A percentile compares a stretch with the other conserved stretches of the same genome.
phyloP scores from a whole-genome alignment of 2,888 invertebrate genomes.

The Oegoconia quadripuncta region DNA sequence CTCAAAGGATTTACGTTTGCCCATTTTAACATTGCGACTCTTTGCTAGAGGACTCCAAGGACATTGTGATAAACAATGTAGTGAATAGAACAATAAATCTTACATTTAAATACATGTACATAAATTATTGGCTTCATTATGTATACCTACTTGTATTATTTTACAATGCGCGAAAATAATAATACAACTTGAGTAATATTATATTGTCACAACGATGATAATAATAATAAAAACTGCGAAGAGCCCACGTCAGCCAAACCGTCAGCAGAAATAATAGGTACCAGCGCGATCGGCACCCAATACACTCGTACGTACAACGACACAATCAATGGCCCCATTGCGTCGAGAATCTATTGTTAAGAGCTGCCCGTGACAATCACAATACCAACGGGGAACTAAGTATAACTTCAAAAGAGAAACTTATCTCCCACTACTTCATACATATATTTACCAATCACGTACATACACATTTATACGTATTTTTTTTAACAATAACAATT shows the following conservation, averaged over 20 bases:
- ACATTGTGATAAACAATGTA: too few species aligned
- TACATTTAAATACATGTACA: too few species aligned
- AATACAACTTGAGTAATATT: neutral
- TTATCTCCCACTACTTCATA: slow-evolving; percentile 27
- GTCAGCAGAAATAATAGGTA: slow-evolving; percentile 37
- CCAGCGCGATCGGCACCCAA: slow-evolving; percentile 40
- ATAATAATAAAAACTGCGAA: slow-evolving; percentile 9
- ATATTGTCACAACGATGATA: neutral
- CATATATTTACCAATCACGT: neutral
- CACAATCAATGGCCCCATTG: slow-evolving; percentile 74
- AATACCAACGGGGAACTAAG: slow-evolving; percentile 56
- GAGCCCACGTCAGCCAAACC: slow-evolving; percentile 33
- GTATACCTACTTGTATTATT: too few species aligned
- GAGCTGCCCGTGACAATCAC: slow-evolving; percentile 67
- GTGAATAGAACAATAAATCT: too few species aligned
- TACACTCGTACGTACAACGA: slow-evolving; percentile 45
- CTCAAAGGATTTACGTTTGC: too few species aligned
- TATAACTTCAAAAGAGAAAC: slow-evolving; percentile 50
- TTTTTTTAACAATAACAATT: too few species aligned
- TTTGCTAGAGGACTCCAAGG: too few species aligned
- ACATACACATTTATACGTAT: too few species aligned
- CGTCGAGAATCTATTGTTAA: slow-evolving; percentile 69
- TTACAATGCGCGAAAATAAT: too few species aligned
- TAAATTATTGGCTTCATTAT: too few species aligned
- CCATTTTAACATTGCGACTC: too few species aligned